phyloP scores from a whole-genome alignment of 2,888 invertebrate genomes.

The Athalia circularis region DNA sequence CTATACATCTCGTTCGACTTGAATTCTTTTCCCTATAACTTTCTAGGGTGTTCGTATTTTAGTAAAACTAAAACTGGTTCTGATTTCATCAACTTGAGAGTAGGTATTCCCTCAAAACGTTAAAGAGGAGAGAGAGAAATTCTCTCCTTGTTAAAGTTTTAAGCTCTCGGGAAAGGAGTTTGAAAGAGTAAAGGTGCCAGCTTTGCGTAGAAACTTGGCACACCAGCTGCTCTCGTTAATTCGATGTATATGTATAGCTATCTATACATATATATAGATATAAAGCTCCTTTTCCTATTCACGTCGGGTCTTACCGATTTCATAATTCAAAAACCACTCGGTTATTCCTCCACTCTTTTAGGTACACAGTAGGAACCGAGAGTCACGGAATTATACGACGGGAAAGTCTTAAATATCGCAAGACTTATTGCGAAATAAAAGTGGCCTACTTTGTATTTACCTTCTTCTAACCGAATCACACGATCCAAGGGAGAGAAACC shows the following conservation, averaged over 20 bases:
- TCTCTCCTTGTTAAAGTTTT: conserved; percentile 1
- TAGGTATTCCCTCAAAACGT: no score
- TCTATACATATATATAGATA: no score
- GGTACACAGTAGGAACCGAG: no score
- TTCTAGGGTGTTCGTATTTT: background rate
- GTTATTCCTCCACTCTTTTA: no score
- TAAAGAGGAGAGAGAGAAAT: background rate
- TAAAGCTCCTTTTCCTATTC: background rate
- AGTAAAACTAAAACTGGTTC: background rate
- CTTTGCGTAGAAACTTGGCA: background rate
- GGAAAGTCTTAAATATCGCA: no score
- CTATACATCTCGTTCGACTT: background rate
- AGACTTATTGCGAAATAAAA: background rate
- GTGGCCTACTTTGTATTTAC: background rate
- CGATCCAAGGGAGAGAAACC: background rate
- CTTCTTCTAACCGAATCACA: background rate
- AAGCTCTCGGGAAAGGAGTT: conserved; percentile 1
- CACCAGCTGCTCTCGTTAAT: background rate
- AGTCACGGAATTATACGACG: background rate
- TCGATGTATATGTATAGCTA: background rate
- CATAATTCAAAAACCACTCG: background rate
- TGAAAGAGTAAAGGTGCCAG: background rate
- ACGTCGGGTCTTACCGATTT: background rate
- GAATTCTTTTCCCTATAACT: background rate
- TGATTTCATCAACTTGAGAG: background rate